Evolutionary conservation across 1,140 invertebrate genomes (phyloP), one percentile per base, ranked within the genome.

Genomic region (Babylonia areolata): DNA sequence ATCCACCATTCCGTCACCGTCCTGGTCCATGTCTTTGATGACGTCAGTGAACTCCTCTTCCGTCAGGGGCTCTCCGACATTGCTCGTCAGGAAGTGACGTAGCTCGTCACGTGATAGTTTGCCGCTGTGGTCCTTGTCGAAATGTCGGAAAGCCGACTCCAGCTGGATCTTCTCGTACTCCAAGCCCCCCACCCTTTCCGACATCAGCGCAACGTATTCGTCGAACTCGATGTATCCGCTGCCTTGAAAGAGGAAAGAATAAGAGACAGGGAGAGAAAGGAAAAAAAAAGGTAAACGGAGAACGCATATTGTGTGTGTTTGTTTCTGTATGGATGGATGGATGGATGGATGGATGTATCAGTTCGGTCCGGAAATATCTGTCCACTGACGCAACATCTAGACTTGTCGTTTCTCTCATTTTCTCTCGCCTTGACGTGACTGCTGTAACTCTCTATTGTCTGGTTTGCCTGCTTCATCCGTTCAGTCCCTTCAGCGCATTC

Each of bases 41-140:
- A 80, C 78, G 78, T 80, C 40, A 80, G 28, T 35, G 46, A 80
- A 80, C 42, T 54, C 78, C 12, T 54, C 78, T 33, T 35, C n/a
- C 28, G 42, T 54, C 23, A 54, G 9, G 5, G 78, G 42, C 11
- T 51, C 42, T 9, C 78, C 78, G 9, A 9, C 9, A 33, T 80
- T 51, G 15, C 39, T 46, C 9, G 78, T 80, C 78, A 80, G 46
- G 42, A 80, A 80, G 1, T 35, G 40, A 31, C 46, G 78, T 54
- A 80, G 46, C 20, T 80, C 78, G n/a, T 80, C 78, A 80, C 78
- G 78, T 80, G 78, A 80, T 9, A 80, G 42, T 23, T 54, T 80
- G 23, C 78, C 78, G 46, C 78, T 80, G 23, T 23, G 5, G 78
- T 80, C 78, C n/a, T 54, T 80, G 78, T 80, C 78, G 31, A 80